phyloP scores from a whole-genome alignment of 2,797 vertebrate species.

The Oryzias dopingdopingensis region DNA sequence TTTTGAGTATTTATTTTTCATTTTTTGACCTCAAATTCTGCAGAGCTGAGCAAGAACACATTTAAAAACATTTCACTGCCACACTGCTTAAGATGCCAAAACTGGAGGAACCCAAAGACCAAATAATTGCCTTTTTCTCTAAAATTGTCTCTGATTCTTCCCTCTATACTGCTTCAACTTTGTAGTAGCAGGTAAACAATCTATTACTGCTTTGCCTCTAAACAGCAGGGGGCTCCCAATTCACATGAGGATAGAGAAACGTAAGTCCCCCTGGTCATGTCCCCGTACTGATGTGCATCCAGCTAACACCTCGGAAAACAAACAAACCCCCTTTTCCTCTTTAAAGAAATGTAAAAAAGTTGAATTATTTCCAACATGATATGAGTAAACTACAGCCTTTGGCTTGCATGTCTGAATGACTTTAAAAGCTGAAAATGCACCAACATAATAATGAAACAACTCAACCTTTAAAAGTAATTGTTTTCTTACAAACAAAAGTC shows the following conservation, averaged over 20 bases:
- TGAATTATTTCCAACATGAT: conserved; percentile 41
- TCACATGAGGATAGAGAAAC: conserved; percentile 42
- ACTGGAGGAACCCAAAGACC: conserved; percentile 40
- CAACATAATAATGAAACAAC: conserved; percentile 1
- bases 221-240: conserved; percentile 39
- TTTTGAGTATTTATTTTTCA: conserved; percentile 37
- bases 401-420: conserved; percentile 36
- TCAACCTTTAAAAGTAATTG: conserved; percentile 16
- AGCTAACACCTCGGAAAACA: conserved; percentile 55
- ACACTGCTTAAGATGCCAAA: conserved; percentile 22
- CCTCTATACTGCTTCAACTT: conserved; percentile 18
- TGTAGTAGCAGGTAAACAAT: conserved; percentile 52
- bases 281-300: conserved; percentile 44
- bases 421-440: no score
- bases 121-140: conserved; percentile 58
- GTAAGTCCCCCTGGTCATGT: conserved; percentile 45
- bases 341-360: conserved; percentile 9
- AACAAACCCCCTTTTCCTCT: conserved; percentile 14
- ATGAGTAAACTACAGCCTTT: conserved; percentile 30
- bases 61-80: conserved; percentile 28
- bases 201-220: conserved; percentile 24
- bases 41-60: conserved; percentile 23
- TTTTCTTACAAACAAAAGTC: conserved; percentile 13
- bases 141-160: conserved; percentile 34
- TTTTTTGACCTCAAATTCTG: conserved; percentile 17